Evolutionary conservation across 2,113 vertebrate species (phyloP), one percentile per base, ranked within the genome.

Genomic region (Calyptommatus sinebrachiatus): DNA sequence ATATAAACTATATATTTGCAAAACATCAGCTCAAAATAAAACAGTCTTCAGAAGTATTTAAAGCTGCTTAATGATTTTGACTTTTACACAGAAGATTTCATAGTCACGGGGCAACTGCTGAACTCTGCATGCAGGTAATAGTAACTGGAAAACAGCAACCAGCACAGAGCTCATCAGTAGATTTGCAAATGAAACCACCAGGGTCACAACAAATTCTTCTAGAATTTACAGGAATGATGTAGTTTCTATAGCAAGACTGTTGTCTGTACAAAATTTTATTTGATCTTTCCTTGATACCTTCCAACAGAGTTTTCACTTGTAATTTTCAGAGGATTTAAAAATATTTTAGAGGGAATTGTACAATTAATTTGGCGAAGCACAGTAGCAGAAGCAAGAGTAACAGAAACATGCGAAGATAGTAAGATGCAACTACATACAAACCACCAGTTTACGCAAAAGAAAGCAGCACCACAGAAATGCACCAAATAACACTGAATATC

Each of bases 371-470:
- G 21, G 35, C 65, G 70, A 81, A n/a, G 68, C 50, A 81, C 7
- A 61, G 65, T 72, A 78, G 31, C 31, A 76, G 66, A 69, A 81
- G 69, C 69, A 26, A 81, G 70, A 75, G 65, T 68, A 46, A 69
- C 29, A 73, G 53, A 75, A 70, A 76, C 73, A 81, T 70, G 73
- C 79, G 76, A 18, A 48, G 61, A 53, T 68, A 76, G 70, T 31
- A 48, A 62, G 66, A 69, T 57, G 53, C 35, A 75, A 63, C 73
- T 70, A 81, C 35, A 81, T 68, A 76, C 35, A 81, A 70, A 70
- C 53, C 79, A 80, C 79, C 53, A 81, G 28, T 70, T 76, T 62
- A 31, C 35, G 31, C 72, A 81, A 67, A 41, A 61, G 73, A 57
- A 26, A 11, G 53, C 31, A 74, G 35, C 28, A 69, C 79, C 31